Conservation (phyloP, 2,797 vertebrate species). For the Eleutherodactylus coqui region DNA sequence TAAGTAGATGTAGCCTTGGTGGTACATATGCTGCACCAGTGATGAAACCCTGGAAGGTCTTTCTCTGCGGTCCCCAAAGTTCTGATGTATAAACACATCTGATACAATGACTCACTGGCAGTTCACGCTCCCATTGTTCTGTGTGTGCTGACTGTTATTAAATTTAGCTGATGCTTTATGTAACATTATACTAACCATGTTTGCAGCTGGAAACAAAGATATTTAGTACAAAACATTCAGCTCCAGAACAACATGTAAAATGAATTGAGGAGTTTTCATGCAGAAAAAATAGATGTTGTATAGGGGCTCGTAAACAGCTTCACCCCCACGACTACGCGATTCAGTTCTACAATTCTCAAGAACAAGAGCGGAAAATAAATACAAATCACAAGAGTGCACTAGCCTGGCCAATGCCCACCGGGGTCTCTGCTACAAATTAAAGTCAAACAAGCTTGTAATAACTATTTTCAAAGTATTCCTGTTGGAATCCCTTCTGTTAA, state of each 20-base stretch:
- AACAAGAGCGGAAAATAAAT: no score
- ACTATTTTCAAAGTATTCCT: no score
- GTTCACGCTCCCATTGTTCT: constrained; percentile 42
- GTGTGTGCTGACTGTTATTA: constrained; percentile 32
- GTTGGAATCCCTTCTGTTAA: no score
- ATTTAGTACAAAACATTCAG: neutral
- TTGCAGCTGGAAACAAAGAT: constrained; percentile 35
- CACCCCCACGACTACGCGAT: neutral
- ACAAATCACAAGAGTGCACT: neutral
- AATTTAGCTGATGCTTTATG: constrained; percentile 39
- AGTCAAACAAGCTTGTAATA: no score
- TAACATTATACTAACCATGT: constrained; percentile 45
- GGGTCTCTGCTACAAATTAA: neutral
- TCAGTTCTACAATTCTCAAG: neutral
- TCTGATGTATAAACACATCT: constrained; percentile 21
- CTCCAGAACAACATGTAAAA: constrained; percentile 6
- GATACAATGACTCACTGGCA: constrained; percentile 36
- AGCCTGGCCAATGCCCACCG: neutral
- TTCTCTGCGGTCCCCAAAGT: constrained; percentile 9
- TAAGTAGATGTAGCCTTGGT: neutral
- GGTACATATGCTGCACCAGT: neutral
- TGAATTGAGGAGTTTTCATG: neutral
- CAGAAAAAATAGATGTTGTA: neutral
- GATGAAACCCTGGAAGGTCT: neutral
- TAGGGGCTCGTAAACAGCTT: neutral